Evolutionary conservation across 2,888 invertebrate species (phyloP), one percentile per base, ranked within the genome.

Genomic region (Pollenia labialis): DNA sequence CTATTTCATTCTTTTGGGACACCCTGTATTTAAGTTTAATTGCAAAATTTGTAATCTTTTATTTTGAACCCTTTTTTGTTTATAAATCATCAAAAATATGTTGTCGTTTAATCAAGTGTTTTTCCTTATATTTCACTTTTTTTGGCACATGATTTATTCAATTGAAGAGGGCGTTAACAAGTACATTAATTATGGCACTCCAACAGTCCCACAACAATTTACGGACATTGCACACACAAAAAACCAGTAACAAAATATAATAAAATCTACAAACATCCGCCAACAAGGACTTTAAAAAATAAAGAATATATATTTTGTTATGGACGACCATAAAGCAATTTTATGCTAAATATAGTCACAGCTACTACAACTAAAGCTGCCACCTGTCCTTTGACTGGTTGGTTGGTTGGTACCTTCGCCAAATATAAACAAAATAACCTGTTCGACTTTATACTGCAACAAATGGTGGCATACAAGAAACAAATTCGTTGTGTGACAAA

Each of bases 161-260:
- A 75, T 68, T 44, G 44, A 69, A 44, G 72, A 64, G 76, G 76
- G 81, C 58, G 81, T 76, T 85, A 85, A 81, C 71, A 76, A 72
- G 71, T 44, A 50, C 71, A 85, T 85, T 81, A 85, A 81, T 81
- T 76, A 85, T 72, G 69, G 11, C 69, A 75, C 75, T 71, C 56
- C 14, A 62, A 69, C 52, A 80, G 23, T 14, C 40, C 16, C 42
- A 50, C 18, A 58, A 54, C 52, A 72, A 81, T 72, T 64, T 46
- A 64, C 42, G 56, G 18, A 3, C 32, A 14, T 50, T 46, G 14
- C 4, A 60, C 40, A 68, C 14, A 56, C 46, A 68, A 9, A 69
- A 58, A 69, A 50, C n/a, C 0, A 40, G 1, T 69, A 4, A 9
- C 18, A 60, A 80, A 80, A 40, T 44, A 50, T 54, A 80, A 50